Base-by-base conservation (phyloP, 2,113 vertebrate species). In the Pavo muticus region DNA sequence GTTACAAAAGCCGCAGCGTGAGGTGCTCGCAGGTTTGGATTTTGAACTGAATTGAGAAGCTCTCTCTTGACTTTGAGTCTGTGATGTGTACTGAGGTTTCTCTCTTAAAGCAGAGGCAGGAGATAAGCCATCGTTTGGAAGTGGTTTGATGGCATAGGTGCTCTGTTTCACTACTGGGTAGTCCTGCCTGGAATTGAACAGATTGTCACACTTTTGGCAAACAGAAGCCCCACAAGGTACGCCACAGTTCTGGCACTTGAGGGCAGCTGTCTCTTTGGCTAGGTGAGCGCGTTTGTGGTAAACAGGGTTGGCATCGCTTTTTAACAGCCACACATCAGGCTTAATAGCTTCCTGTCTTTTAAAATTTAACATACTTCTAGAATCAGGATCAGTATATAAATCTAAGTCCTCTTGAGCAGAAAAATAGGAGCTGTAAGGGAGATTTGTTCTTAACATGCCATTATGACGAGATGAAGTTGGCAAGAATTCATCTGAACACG, bases 1-100 rank as follows among this genome's bases (percentile, higher is more conserved):
- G 97, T 99, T 99, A 96, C 99, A 99, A 95, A 99, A 99, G 87
- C 99, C 98, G 4, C 99, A 99, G 89, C 99, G 98, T 0, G 97
- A 98, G 97, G 97, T 97, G 97, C 98, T 98, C 89, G 91, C 95
- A 67, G 94, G n/a, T 85, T 98, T 97, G 84, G 97, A 16, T 95
- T 98, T 98, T 44, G 97, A 87, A 50, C 96, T 84, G 76, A 97
- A 95, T 61, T 98, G 97, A n/a, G 97, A 96, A 56, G 97, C 97
- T 91, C 99, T 98, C 72, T 99, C 99, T 64, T 98, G 97, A 93
- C 98, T 97, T 94, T 98, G 99, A 52, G 98, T 97, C 97, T 98
- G 99, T 47, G 96, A 52, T 0, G 92, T 1, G 23, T 98, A 98
- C 74, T 94, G 96, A 23, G 97, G 64, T 47, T 98, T 98, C 74